Percentiles rank a stretch among this genome's conserved stretches.
Conservation (phyloP, 2,113 vertebrate species). For the Chloropsis hardwickii region DNA sequence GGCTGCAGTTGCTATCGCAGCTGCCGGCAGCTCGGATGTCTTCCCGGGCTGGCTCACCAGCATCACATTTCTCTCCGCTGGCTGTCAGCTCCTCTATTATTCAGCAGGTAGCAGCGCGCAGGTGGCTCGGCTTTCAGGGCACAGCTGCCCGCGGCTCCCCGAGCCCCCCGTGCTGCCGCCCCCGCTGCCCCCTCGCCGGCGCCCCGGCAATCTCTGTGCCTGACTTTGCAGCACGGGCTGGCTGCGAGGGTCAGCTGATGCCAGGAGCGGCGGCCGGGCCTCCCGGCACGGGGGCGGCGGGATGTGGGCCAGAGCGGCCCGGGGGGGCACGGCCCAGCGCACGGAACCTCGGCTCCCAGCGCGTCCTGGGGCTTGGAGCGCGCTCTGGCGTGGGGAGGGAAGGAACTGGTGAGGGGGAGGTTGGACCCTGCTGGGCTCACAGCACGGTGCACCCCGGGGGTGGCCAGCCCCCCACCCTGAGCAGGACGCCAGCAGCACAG, state of each 20-base stretch:
- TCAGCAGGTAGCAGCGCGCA: conserved; percentile 47
- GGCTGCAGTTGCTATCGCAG: background rate
- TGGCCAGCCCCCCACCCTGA: background rate
- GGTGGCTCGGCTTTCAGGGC: conserved; percentile 44
- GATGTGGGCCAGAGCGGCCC: rapidly evolving
- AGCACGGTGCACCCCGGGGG: too few relatives aligned
- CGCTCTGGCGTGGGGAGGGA: background rate
- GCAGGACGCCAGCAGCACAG: background rate
- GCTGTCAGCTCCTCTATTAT: conserved; percentile 53
- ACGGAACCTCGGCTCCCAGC: too few relatives aligned
- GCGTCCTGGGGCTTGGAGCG: background rate
- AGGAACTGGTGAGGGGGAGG: background rate
- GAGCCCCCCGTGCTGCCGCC: background rate
- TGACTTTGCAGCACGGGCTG: conserved; percentile 15
- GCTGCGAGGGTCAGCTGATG: conserved; percentile 13
- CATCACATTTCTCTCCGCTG: conserved; percentile 43
- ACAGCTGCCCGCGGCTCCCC: background rate
- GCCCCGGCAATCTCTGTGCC: conserved; percentile 24
- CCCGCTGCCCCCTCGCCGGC: background rate
- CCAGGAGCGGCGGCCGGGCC: background rate
- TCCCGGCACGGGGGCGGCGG: too few relatives aligned
- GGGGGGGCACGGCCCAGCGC: background rate
- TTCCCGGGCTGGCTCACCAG: background rate
- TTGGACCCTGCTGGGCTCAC: rapidly evolving
- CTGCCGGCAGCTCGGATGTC: conserved; percentile 27